These are phyloP conservation scores for Allophyes oxyacanthae DNA, from an alignment of 2,888 invertebrate genomes.

Conservation along the genomic window DNA sequence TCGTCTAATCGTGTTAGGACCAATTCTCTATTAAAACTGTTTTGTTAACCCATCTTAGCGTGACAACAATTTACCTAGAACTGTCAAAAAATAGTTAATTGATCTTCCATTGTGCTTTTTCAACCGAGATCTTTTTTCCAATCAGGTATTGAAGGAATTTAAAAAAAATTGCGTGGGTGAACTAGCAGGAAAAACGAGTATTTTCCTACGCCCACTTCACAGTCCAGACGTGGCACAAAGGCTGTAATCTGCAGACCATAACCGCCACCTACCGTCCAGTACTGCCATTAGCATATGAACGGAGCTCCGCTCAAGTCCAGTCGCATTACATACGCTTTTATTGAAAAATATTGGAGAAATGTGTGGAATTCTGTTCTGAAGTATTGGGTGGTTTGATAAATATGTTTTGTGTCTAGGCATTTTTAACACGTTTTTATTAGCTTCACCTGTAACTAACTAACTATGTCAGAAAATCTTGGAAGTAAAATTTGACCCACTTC, in stretches of 20 bases:
- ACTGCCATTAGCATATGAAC: slow-evolving; percentile 39
- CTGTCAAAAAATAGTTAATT: no score
- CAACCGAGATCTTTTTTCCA: no score
- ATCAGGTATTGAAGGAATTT: no score
- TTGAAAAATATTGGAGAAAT: slow-evolving; percentile 15
- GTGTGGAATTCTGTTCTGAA: slow-evolving; percentile 5
- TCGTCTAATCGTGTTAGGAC: no score
- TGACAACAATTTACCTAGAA: no score
- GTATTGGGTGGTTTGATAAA: neutral
- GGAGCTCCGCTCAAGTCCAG: slow-evolving; percentile 9
- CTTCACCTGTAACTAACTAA: no score
- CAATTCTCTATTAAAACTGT: no score
- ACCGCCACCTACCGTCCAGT: slow-evolving; percentile 7
- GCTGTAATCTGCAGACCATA: slow-evolving; percentile 28
- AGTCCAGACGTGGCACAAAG: slow-evolving; percentile 9
- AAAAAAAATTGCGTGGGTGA: neutral
- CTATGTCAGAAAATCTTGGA: no score
- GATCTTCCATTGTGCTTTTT: no score
- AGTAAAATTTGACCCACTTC: no score
- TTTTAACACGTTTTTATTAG: no score
- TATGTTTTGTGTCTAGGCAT: neutral
- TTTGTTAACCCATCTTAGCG: no score
- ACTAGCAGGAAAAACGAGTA: neutral
- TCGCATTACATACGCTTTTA: slow-evolving; percentile 7
- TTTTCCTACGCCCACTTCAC: neutral